Conservation (phyloP, 2,113 vertebrate genomes). For the Motacilla tschutschensis region DNA sequence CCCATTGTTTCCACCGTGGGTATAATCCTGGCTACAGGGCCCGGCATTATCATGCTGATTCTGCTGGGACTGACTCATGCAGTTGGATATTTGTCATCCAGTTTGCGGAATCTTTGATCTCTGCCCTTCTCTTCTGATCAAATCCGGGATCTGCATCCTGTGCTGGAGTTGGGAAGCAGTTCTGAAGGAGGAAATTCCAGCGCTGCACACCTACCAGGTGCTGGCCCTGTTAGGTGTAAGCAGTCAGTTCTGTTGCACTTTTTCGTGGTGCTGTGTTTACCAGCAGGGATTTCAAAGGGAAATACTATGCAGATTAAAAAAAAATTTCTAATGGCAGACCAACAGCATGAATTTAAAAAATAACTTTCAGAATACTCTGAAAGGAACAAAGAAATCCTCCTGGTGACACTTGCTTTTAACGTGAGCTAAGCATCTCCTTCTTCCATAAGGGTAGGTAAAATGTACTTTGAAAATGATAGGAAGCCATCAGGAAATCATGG, state of each 20-base stretch:
- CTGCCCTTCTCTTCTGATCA: neutral
- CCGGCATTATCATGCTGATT: constrained; percentile 29
- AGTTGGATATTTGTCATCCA: constrained; percentile 7
- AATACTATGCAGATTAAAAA: neutral
- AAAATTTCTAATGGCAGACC: neutral
- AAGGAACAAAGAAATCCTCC: neutral
- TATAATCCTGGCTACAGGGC: constrained; percentile 2
- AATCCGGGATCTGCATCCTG: neutral
- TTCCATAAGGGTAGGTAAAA: neutral
- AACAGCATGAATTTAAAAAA: neutral
- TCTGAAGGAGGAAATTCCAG: neutral
- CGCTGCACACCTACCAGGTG: neutral
- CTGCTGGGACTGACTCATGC: neutral
- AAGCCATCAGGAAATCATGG: neutral
- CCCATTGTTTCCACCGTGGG: constrained; percentile 11
- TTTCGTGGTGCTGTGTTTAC: neutral
- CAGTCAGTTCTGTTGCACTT: neutral
- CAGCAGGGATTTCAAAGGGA: neutral
- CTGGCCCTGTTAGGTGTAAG: neutral
- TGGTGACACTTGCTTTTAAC: neutral
- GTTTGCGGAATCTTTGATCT: constrained; percentile 15
- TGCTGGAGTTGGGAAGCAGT: neutral
- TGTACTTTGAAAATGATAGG: neutral
- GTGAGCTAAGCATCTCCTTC: neutral
- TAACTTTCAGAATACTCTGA: neutral